Evolutionary conservation across 2,113 vertebrate genomes (phyloP).

Genomic region (Erythrolamprus reginae): DNA sequence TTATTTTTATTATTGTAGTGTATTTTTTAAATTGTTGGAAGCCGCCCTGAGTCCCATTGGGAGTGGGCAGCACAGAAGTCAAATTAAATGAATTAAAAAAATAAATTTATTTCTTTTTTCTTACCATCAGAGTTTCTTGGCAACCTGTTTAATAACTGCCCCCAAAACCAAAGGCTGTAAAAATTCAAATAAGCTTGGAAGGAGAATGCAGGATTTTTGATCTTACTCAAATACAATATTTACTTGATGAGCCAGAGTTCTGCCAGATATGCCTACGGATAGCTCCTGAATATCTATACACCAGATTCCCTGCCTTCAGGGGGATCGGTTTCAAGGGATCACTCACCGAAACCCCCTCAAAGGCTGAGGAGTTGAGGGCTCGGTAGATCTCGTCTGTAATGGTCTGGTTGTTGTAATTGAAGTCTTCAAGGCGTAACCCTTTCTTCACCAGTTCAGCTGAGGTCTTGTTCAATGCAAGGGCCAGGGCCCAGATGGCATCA

Average conservation of each 20-base stretch:
- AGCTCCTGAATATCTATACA: too few species aligned
- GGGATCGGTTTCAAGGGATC: neutral
- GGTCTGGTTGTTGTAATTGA: slow-evolving; percentile 95
- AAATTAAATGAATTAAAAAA: too few species aligned
- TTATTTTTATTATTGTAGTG: too few species aligned
- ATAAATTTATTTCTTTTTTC: neutral
- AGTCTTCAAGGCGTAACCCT: slow-evolving; percentile 85
- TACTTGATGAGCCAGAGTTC: neutral
- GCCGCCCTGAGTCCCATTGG: too few species aligned
- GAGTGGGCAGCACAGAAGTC: too few species aligned
- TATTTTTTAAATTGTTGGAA: too few species aligned
- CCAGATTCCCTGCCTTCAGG: neutral
- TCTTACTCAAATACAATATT: neutral
- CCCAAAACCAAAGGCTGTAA: neutral
- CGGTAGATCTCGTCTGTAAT: slow-evolving; percentile 92
- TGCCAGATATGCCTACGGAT: neutral
- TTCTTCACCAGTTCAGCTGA: slow-evolving; percentile 80
- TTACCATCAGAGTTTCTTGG: neutral
- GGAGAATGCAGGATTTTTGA: neutral
- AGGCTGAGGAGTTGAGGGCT: slow-evolving; percentile 93
- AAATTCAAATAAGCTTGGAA: neutral
- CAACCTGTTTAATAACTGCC: neutral
- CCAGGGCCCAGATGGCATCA: slow-evolving; percentile 92
- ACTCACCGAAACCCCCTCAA: slow-evolving; percentile 91
- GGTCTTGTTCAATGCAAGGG: slow-evolving; percentile 91